Base-by-base conservation (phyloP, 1,140 invertebrate genomes). In the Drosophila bifasciata region DNA sequence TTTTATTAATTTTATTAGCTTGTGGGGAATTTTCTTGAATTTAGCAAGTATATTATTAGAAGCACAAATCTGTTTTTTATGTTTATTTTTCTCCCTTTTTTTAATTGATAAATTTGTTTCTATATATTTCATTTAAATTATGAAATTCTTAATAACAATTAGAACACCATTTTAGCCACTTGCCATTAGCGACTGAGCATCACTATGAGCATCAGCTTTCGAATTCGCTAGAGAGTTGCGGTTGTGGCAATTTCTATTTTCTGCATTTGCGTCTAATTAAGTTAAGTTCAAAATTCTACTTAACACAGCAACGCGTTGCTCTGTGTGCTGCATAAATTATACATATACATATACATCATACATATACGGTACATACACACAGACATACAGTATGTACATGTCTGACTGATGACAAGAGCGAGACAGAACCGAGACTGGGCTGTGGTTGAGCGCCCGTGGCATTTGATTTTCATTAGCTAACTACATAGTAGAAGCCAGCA, bases 211-310 rank as follows among this genome's bases (percentile, higher is more conserved):
- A n/a, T n/a, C n/a, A 55, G 15, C 28, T 36, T 41, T 61, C 6
- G 11, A 57, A 45, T 39, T 45, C 52, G 17, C 52, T 39, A 0
- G 49, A 61, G 75, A 55, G 21, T 16, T 83, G 79, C 21, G 74
- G 79, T 66, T 69, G 79, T 21, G 79, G 79, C 64, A 59, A 51
- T 76, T 64, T 69, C 70, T 64, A 79, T 79, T 83, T 71, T 78
- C 55, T 72, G 71, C 71, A 73, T 72, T 77, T 69, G 52, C 60
- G 69, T 77, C 69, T 77, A 86, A 86, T 86, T 86, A 86, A 86
- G 81, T 70, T 69, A 70, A 85, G 77, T 80, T 80, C 77, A 86
- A 86, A 86, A 77, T 86, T 78, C 73, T 70, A 57, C 63, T 81
- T 67, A 80, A 58, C 57, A 61, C 50, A 51, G 49, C n/a, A 79